Evolutionary conservation across 2,113 vertebrate genomes (phyloP).

Genomic region (Ochotona curzoniae): DNA sequence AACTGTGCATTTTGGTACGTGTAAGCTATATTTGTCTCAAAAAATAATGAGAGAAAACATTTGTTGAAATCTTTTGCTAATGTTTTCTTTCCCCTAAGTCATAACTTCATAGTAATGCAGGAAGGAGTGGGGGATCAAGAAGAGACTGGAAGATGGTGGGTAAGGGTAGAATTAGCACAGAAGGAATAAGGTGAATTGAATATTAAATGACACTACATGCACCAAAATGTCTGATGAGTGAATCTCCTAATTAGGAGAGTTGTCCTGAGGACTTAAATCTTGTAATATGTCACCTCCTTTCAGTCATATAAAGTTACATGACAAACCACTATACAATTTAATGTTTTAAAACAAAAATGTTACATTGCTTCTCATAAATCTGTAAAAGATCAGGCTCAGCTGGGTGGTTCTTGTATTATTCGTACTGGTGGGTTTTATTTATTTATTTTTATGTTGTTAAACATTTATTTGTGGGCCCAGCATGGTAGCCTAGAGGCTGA

Average conservation of each 20-base stretch:
- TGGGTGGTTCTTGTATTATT: background rate
- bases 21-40: background rate
- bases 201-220: background rate
- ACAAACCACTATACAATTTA: background rate
- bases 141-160: background rate
- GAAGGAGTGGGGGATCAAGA: background rate
- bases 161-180: constrained; percentile 23
- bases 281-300: background rate
- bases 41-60: background rate
- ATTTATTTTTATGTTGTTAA: no score
- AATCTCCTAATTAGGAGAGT: background rate
- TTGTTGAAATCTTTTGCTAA: background rate
- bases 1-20: background rate
- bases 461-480: no score
- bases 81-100: background rate
- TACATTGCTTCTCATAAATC: background rate
- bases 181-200: background rate
- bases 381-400: background rate
- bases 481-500: no score
- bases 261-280: background rate
- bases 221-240: constrained; percentile 20
- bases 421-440: background rate
- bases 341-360: background rate
- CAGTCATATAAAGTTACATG: background rate
- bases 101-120: background rate